Conservation (phyloP, 2,113 vertebrate species). For the Lipophrys pholis region DNA sequence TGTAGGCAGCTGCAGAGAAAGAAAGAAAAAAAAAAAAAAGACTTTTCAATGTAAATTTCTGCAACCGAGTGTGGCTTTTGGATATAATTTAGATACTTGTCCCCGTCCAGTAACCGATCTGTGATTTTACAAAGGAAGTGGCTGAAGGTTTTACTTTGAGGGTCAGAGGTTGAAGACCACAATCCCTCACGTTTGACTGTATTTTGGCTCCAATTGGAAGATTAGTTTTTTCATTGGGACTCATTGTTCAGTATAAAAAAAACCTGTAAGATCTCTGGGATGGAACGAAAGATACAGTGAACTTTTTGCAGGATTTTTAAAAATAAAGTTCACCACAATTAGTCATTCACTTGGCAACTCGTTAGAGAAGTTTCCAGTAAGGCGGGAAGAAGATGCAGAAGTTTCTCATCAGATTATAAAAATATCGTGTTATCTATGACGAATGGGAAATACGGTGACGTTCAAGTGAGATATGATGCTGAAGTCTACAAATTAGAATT, state of each 20-base stretch:
- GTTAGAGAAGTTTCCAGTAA: neutral
- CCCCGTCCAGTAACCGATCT: no score
- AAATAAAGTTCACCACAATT: neutral
- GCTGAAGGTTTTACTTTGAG: no score
- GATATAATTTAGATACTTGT: neutral
- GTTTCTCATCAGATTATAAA: neutral
- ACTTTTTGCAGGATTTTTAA: neutral
- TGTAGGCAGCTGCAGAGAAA: neutral
- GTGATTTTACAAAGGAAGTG: no score
- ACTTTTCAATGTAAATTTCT: neutral
- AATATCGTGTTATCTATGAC: neutral
- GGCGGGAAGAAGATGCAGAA: neutral
- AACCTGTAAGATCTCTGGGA: neutral
- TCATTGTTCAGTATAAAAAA: neutral
- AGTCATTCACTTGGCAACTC: slow-evolving; percentile 1
- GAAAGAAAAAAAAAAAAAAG: neutral
- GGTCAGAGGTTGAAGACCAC: no score
- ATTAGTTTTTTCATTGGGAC: slow-evolving; percentile 10
- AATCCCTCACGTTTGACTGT: neutral
- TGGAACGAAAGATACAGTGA: neutral
- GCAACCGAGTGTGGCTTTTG: neutral
- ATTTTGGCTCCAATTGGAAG: neutral
- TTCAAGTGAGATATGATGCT: neutral
- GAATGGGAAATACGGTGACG: neutral
- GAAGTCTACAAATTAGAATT: slow-evolving; percentile 11